Evolutionary conservation across 2,113 vertebrate genomes (phyloP).

Genomic region (Oncorhynchus tshawytscha): DNA sequence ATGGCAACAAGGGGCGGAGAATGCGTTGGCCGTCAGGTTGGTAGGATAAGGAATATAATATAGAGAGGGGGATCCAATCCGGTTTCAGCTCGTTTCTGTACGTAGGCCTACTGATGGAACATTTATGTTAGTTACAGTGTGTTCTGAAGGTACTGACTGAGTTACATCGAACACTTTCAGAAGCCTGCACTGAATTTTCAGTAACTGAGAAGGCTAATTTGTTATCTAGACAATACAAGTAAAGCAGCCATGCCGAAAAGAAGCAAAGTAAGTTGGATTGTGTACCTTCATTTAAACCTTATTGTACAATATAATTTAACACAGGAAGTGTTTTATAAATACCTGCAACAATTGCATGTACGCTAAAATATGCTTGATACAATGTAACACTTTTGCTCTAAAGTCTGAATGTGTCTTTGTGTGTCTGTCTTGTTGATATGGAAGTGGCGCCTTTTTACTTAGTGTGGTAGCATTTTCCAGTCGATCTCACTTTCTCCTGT

Average conservation of each 20-base stretch:
- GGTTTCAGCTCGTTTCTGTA: slow-evolving; percentile 78
- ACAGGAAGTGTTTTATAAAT: background rate
- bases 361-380: background rate
- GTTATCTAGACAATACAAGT: slow-evolving; percentile 25
- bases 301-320: slow-evolving; percentile 10
- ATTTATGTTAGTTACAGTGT: slow-evolving; percentile 46
- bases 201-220: slow-evolving; percentile 15
- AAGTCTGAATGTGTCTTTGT: slow-evolving; percentile 26
- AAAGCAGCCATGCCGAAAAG: slow-evolving; percentile 76
- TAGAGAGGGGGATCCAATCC: slow-evolving; percentile 71
- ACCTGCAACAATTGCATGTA: slow-evolving; percentile 22
- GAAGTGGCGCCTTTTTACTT: slow-evolving; percentile 78
- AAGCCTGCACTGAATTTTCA: slow-evolving; percentile 32
- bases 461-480: slow-evolving; percentile 7
- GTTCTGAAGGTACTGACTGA: slow-evolving; percentile 34
- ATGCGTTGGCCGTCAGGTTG: slow-evolving; percentile 59
- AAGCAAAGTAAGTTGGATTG: slow-evolving; percentile 69
- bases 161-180: slow-evolving; percentile 30
- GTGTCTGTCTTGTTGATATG: slow-evolving; percentile 32
- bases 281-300: slow-evolving; percentile 1
- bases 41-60: slow-evolving; percentile 69
- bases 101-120: slow-evolving; percentile 17
- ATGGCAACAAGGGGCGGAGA: slow-evolving; percentile 44
- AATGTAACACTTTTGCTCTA: slow-evolving; percentile 9
- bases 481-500: background rate